A percentile compares a stretch with the other conserved stretches of the same genome.
Evolutionary conservation across 2,797 vertebrate species (phyloP).

Genomic region (Siniperca scherzeri): DNA sequence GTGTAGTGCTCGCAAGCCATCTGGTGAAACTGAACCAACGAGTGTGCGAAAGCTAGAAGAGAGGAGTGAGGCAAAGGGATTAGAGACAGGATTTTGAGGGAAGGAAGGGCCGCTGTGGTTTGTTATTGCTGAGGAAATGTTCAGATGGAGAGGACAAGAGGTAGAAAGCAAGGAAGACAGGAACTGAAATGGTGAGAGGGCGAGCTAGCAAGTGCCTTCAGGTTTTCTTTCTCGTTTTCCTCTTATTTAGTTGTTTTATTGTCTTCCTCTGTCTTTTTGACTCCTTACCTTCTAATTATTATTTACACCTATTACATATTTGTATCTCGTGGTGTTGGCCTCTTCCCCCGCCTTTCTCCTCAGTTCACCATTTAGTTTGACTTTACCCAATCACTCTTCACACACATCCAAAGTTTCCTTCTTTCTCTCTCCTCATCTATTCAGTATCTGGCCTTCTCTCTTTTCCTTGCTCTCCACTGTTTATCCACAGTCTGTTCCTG

Average conservation of each 20-base stretch:
- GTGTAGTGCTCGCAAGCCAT: constrained; percentile 76
- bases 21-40: constrained; percentile 78
- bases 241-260: neutral
- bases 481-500: constrained; percentile 41
- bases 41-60: constrained; percentile 50
- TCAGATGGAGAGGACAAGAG: constrained; percentile 46
- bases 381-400: constrained; percentile 17
- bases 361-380: constrained; percentile 16
- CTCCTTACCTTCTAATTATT: constrained; percentile 10
- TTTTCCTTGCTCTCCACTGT: constrained; percentile 47
- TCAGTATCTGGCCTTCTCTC: constrained; percentile 31
- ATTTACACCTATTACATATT: constrained; percentile 1
- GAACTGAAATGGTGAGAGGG: constrained; percentile 12
- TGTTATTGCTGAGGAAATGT: constrained; percentile 59
- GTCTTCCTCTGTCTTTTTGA: constrained; percentile 4
- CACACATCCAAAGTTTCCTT: constrained; percentile 20
- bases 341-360: neutral
- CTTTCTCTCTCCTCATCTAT: constrained; percentile 35
- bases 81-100: constrained; percentile 56
- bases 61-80: constrained; percentile 59
- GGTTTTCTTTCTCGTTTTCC: neutral
- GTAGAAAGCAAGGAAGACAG: constrained; percentile 23
- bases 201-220: constrained; percentile 5
- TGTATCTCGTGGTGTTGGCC: neutral
- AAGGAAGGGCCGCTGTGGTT: constrained; percentile 44